Conservation (phyloP, 2,888 invertebrate genomes). For the Amphipyra tragopoginis region DNA sequence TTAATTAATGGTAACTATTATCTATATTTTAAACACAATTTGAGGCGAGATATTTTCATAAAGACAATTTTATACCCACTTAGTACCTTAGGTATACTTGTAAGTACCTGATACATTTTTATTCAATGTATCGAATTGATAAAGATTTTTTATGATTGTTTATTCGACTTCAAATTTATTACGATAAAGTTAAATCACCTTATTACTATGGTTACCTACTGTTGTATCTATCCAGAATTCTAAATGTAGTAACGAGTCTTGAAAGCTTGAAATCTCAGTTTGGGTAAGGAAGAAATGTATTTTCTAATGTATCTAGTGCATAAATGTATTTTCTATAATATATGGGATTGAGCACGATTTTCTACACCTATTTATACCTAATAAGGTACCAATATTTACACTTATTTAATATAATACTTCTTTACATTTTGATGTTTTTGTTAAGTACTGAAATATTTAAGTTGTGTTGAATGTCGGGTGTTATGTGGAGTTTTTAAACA, state of each 20-base stretch:
- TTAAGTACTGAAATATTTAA: conserved; percentile 74
- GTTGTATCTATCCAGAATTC: conserved; percentile 2
- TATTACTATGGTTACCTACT: background rate
- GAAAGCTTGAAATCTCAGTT: conserved; percentile 10
- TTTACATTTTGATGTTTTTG: conserved; percentile 62
- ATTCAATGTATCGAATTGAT: conserved; percentile 23
- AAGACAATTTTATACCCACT: conserved; percentile 31
- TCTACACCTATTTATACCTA: conserved; percentile 4
- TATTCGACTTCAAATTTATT: conserved; percentile 7
- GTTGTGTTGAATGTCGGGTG: conserved; percentile 69
- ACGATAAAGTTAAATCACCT: background rate
- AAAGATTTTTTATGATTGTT: conserved; percentile 1
- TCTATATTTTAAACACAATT: conserved; percentile 33
- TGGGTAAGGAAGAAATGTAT: background rate
- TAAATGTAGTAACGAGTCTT: background rate
- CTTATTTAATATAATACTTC: conserved; percentile 37
- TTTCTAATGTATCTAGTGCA: background rate
- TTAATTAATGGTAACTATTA: conserved; percentile 32
- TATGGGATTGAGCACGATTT: conserved; percentile 41
- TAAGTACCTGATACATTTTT: conserved; percentile 32
- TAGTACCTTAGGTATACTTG: conserved; percentile 27
- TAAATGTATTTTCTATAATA: conserved; percentile 13
- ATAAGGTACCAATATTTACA: background rate
- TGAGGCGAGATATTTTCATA: conserved; percentile 23
- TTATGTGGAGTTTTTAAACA: conserved; percentile 71